phyloP scores from a whole-genome alignment of 2,113 vertebrate genomes.

The Chascanopsetta lugubris region DNA sequence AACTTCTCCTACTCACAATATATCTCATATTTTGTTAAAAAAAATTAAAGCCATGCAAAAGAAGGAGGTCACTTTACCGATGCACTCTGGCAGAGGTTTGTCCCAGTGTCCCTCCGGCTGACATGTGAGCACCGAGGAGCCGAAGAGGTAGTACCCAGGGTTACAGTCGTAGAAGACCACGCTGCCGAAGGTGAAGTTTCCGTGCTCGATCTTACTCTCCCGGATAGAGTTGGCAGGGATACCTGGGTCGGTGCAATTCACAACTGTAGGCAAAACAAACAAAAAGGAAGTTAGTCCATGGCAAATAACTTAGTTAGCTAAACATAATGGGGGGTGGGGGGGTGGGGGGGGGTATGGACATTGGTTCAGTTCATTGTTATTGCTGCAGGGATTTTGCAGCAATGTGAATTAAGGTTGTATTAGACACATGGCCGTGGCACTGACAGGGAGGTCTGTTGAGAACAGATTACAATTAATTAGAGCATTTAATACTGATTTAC shows the following conservation, averaged over 20 bases:
- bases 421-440: constrained; percentile 9
- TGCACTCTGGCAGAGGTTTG: constrained; percentile 95
- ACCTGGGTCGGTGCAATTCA: constrained; percentile 96
- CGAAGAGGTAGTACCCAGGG: constrained; percentile 96
- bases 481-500: no score
- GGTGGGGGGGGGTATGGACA: constrained; percentile 7
- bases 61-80: constrained; percentile 84
- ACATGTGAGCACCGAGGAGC: constrained; percentile 94
- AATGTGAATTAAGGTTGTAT: constrained; percentile 18
- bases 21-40: no score
- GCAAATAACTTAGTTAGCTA: constrained; percentile 31
- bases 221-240: constrained; percentile 95
- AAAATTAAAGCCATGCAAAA: no score
- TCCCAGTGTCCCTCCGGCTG: constrained; percentile 96
- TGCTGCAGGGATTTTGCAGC: constrained; percentile 26
- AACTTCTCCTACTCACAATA: no score
- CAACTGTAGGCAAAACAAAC: constrained; percentile 79
- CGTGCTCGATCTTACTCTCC: constrained; percentile 98
- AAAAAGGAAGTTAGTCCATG: not conserved
- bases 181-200: constrained; percentile 96
- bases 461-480: no score
- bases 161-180: constrained; percentile 98
- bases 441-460: no score
- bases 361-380: constrained; percentile 36
- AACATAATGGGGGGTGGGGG: constrained; percentile 25